These are phyloP conservation scores for Cyprinus carpio DNA, from an alignment of 2,113 vertebrate genomes.

Conservation along the genomic window DNA sequence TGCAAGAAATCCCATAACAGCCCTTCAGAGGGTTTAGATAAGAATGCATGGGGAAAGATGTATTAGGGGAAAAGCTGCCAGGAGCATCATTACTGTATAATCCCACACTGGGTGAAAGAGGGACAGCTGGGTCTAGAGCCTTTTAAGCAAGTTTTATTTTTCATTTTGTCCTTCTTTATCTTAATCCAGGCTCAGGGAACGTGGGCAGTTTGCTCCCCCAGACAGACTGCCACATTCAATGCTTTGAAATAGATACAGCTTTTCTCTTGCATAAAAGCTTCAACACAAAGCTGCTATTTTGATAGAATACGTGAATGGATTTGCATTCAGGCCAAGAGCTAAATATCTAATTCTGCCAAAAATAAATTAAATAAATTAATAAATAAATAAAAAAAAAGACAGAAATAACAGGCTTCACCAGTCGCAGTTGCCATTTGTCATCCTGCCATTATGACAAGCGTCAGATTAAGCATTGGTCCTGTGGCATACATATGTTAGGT, in stretches of 20 bases:
- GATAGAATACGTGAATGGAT: constrained; percentile 53
- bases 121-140: constrained; percentile 75
- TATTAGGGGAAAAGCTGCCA: constrained; percentile 55
- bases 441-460: constrained; percentile 22
- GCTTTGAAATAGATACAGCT: constrained; percentile 57
- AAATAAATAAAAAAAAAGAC: constrained; percentile 34
- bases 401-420: constrained; percentile 26
- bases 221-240: constrained; percentile 54
- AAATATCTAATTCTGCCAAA: constrained; percentile 59
- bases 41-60: constrained; percentile 30
- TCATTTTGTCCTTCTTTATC: constrained; percentile 78
- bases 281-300: constrained; percentile 42
- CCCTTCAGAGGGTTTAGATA: constrained; percentile 29
- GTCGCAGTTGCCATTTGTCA: constrained; percentile 50
- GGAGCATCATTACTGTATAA: constrained; percentile 69
- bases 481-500: constrained; percentile 17
- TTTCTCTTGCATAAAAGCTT: constrained; percentile 47
- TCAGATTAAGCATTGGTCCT: constrained; percentile 45
- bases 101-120: constrained; percentile 69
- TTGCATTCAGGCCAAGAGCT: constrained; percentile 48
- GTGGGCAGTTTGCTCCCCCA: constrained; percentile 56
- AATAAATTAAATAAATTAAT: no score
- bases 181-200: constrained; percentile 68
- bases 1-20: constrained; percentile 24
- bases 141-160: constrained; percentile 74